These are phyloP conservation scores for Himantopus leucocephalus DNA, from an alignment of 2,113 vertebrate genomes.

Conservation along the genomic window DNA sequence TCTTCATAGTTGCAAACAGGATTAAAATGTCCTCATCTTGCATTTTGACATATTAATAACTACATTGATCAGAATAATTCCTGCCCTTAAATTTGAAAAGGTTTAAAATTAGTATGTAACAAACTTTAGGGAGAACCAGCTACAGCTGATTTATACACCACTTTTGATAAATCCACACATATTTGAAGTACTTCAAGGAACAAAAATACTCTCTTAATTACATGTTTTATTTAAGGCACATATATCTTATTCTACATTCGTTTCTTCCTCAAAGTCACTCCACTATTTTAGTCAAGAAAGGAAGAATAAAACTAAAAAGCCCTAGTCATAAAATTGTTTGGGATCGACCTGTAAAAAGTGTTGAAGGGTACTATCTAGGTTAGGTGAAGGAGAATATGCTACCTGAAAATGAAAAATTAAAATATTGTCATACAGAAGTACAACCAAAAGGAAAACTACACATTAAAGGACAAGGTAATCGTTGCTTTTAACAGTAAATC, in stretches of 20 bases:
- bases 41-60: neutral
- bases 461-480: neutral
- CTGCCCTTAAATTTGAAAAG: neutral
- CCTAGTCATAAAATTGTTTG: neutral
- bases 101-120: neutral
- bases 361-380: neutral
- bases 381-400: neutral
- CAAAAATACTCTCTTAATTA: neutral
- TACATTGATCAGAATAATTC: neutral
- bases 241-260: neutral
- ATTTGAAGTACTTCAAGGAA: neutral
- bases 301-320: neutral
- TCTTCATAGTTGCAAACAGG: neutral
- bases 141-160: neutral
- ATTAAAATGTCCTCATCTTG: neutral
- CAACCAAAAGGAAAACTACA: neutral
- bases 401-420: neutral
- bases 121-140: neutral
- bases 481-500: neutral
- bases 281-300: neutral
- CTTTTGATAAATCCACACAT: neutral
- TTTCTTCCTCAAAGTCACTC: neutral
- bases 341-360: neutral
- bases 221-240: constrained; percentile 14
- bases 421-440: neutral